Base-by-base conservation (phyloP, 1,140 invertebrate species). In the Chlorops oryzae region DNA sequence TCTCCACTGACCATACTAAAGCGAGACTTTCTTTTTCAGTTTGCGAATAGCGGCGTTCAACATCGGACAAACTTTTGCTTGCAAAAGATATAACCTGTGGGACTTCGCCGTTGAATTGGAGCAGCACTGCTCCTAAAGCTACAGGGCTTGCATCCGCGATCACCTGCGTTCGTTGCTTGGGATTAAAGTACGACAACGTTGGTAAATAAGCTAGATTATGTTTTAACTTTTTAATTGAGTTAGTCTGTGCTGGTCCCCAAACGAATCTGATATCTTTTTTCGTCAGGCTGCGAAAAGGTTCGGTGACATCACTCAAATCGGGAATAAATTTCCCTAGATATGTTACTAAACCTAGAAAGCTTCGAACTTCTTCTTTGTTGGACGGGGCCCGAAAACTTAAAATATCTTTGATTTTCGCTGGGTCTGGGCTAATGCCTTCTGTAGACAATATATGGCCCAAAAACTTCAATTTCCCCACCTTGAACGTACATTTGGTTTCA, bases 401-500 rank as follows among this genome's bases (percentile, higher is more conserved):
- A 41, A 41, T 41, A 18, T 12, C 5, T 7, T 41, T 20, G 13
- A 41, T 6, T 22, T 41, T 41, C n/a, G 12, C 39, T 18, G 39
- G 39, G 20, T 20, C 39, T 7, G 39, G 17, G 13, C 12, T 22
- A 13, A 41, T 41, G 20, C 39, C 39, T 18, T 41, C 5, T 22
- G 32, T 45, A 18, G 47, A 37, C 39, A 54, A 28, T 20, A 57
- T 57, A 17, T 54, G 52, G 1, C 52, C 46, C 12, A 57, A 23
- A 37, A 57, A 54, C 48, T 37, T 50, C 25, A 56, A 27, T 21
- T 32, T 49, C n/a, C 46, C 37, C 27, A 47, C 35, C 39, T 54
- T 54, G 47, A 51, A 54, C 35, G 50, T 32, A 57, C 62, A 71
- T 52, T 70, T 67, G 3, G 45, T 39, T 43, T 58, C 56, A 28